Conservation (phyloP, 1,140 invertebrate species). For the Campodea augens region DNA sequence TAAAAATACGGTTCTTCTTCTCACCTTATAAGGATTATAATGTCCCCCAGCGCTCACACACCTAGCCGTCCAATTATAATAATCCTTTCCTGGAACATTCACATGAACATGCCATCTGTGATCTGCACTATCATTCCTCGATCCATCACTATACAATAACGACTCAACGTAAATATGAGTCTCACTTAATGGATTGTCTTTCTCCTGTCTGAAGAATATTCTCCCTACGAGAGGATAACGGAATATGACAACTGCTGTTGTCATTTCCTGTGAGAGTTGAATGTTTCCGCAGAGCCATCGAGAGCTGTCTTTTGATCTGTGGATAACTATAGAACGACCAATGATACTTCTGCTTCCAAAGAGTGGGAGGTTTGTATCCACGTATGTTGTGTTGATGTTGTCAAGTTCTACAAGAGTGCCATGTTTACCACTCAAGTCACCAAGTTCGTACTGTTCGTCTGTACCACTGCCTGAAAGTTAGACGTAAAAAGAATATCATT, state of each 20-base stretch:
- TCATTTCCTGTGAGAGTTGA: conserved; percentile 16
- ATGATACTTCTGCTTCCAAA: conserved; percentile 57
- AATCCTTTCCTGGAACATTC: conserved; percentile 51
- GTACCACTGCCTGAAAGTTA: conserved; percentile 42
- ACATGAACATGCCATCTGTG: conserved; percentile 47
- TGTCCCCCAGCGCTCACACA: conserved; percentile 59
- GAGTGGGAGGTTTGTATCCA: conserved; percentile 71
- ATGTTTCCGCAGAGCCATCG: conserved; percentile 34
- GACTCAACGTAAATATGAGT: conserved; percentile 43
- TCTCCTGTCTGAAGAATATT: conserved; percentile 64
- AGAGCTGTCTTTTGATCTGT: conserved; percentile 35
- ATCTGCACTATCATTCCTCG: conserved; percentile 51
- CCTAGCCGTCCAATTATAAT: conserved; percentile 71
- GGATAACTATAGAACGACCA: conserved; percentile 64
- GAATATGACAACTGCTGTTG: conserved; percentile 28
- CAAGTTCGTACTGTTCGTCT: conserved; percentile 70
- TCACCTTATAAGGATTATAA: conserved; percentile 67
- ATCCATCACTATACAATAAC: conserved; percentile 71
- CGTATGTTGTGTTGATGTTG: conserved; percentile 23
- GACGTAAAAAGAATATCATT: conserved; percentile 11
- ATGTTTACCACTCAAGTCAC: conserved; percentile 75
- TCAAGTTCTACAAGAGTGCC: conserved; percentile 22
- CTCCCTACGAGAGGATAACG: conserved; percentile 69
- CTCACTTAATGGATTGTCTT: conserved; percentile 55
- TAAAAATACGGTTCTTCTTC: no score